Conservation (phyloP, 92 coral and sea anemone species). For the Actinostola sp. region DNA sequence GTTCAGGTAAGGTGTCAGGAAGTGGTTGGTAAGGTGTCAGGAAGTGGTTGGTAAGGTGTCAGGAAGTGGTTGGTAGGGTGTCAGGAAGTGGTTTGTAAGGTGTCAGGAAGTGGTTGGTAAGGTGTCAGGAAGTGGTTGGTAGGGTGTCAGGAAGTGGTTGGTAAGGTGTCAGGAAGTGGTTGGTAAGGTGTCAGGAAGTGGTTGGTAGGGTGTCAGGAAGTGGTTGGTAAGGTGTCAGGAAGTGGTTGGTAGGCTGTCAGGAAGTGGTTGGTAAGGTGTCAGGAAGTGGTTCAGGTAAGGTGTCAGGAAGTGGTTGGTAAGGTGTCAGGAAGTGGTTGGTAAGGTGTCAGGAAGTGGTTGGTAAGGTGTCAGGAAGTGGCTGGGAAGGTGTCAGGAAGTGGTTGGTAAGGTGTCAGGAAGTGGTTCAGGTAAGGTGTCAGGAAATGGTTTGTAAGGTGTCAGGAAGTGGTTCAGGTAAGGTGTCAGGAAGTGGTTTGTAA, state of each 20-base stretch:
- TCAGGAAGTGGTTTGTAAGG: not conserved
- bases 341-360: not conserved
- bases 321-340: not conserved
- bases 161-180: slow-evolving; percentile 10
- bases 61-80: not conserved
- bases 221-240: not conserved
- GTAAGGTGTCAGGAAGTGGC: slow-evolving; percentile 10
- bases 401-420: not conserved
- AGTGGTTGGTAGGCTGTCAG: too few relatives aligned
- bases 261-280: not conserved
- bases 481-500: not conserved
- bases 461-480: not conserved
- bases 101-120: too few relatives aligned
- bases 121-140: not conserved
- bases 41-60: too few relatives aligned
- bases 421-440: not conserved
- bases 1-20: not conserved
- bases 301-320: too few relatives aligned
- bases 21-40: not conserved
- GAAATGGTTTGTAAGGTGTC: not conserved
- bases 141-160: not conserved
- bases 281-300: not conserved
- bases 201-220: not conserved
- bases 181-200: not conserved
- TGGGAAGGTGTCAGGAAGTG: not conserved